phyloP scores from a whole-genome alignment of 2,113 vertebrate genomes.

The Galeopterus variegatus region DNA sequence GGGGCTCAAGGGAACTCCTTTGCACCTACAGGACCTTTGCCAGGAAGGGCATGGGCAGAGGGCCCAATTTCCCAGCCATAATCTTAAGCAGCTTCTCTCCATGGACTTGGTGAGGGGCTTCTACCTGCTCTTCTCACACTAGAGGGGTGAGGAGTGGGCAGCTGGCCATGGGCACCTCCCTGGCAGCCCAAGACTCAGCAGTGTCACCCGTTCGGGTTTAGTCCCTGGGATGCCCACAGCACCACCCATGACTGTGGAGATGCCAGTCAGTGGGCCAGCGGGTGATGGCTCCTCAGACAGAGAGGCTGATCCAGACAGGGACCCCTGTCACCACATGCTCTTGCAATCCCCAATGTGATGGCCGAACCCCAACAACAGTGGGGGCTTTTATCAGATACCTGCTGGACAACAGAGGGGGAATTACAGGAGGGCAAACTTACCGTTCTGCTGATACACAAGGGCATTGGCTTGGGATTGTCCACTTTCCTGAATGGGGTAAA shows the following conservation, averaged over 20 bases:
- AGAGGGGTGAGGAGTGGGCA: not conserved
- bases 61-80: not conserved
- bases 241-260: not conserved
- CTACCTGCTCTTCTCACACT: not conserved
- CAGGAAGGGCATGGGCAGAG: not conserved
- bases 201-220: not conserved
- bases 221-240: not conserved
- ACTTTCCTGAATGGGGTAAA: constrained; percentile 86
- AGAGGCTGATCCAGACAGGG: not conserved
- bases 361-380: not conserved
- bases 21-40: not conserved
- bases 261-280: not conserved
- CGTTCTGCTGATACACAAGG: constrained; percentile 97
- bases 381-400: not conserved
- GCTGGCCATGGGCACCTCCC: not conserved
- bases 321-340: not conserved
- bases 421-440: constrained; percentile 85
- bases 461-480: constrained; percentile 91
- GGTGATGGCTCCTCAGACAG: not conserved
- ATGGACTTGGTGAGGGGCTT: not conserved
- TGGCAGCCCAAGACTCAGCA: not conserved
- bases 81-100: not conserved
- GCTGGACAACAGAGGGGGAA: not conserved
- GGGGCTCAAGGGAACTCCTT: too few species aligned
- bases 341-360: not conserved